Evolutionary conservation across 2,797 vertebrate species (phyloP).

Genomic region (Falco cherrug): DNA sequence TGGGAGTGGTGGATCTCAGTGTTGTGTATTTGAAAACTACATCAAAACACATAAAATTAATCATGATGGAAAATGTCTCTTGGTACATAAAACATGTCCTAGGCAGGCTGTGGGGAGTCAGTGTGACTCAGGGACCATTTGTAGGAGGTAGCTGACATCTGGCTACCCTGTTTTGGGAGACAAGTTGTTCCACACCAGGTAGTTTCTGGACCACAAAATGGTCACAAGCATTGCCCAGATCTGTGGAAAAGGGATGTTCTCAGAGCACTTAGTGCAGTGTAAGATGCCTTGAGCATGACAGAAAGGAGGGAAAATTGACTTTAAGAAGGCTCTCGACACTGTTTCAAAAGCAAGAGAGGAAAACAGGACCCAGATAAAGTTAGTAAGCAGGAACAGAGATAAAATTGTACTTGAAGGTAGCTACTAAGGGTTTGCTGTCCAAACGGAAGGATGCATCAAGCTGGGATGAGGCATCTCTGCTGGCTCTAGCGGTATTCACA

Average conservation of each 20-base stretch:
- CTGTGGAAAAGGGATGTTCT: background rate
- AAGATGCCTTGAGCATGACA: background rate
- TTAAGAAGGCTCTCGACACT: background rate
- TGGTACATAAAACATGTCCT: background rate
- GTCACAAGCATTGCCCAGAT: accelerated
- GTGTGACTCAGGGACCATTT: background rate
- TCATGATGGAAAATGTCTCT: background rate
- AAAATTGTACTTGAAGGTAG: background rate
- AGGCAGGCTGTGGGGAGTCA: background rate
- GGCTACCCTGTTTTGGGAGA: background rate
- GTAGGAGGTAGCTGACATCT: background rate
- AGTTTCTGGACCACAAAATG: background rate
- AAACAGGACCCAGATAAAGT: background rate
- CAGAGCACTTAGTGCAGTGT: background rate
- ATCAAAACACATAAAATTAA: background rate
- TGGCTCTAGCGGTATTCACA: background rate
- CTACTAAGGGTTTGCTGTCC: background rate
- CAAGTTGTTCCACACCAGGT: background rate
- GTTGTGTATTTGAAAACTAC: background rate
- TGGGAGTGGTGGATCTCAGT: background rate
- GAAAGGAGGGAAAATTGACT: background rate
- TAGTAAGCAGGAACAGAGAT: background rate
- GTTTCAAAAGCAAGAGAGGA: background rate
- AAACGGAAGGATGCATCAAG: background rate
- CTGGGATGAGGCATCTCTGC: background rate